Conservation (phyloP, 2,888 invertebrate genomes). For the Creontiades dilutus region DNA sequence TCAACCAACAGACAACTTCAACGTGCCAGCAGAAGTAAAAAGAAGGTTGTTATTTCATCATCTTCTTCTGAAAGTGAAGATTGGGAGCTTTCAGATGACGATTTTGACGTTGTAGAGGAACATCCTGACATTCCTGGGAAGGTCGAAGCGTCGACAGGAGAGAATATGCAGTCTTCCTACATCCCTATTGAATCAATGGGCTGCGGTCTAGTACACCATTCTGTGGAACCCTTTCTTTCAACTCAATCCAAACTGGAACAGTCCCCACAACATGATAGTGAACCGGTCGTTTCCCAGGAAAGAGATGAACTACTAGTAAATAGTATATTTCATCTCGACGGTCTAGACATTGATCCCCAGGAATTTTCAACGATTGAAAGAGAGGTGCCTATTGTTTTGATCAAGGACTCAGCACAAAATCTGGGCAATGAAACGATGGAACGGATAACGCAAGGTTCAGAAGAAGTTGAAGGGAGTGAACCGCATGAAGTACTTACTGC, state of each 20-base stretch:
- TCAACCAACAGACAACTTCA: too few species aligned
- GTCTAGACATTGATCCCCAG: not conserved
- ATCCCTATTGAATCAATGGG: too few species aligned
- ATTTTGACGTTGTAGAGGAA: not conserved
- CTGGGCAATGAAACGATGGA: not conserved
- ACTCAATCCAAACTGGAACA: not conserved
- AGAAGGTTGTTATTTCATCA: too few species aligned
- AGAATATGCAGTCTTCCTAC: not conserved
- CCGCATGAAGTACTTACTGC: too few species aligned
- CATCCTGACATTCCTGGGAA: not conserved
- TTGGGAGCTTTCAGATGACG: not conserved
- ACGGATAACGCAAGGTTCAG: not conserved
- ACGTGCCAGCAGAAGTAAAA: too few species aligned
- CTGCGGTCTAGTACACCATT: not conserved
- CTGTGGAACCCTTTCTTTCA: not conserved
- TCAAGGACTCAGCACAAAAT: not conserved
- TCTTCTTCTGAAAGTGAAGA: too few species aligned
- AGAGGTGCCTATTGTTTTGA: not conserved
- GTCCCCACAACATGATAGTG: not conserved
- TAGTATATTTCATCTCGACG: not conserved
- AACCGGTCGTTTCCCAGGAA: not conserved
- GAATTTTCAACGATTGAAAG: not conserved
- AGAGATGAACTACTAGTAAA: not conserved
- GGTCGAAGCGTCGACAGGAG: not conserved
- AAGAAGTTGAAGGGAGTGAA: not conserved